phyloP scores from a whole-genome alignment of 2,797 vertebrate species.

The Sebastes matsubarae region DNA sequence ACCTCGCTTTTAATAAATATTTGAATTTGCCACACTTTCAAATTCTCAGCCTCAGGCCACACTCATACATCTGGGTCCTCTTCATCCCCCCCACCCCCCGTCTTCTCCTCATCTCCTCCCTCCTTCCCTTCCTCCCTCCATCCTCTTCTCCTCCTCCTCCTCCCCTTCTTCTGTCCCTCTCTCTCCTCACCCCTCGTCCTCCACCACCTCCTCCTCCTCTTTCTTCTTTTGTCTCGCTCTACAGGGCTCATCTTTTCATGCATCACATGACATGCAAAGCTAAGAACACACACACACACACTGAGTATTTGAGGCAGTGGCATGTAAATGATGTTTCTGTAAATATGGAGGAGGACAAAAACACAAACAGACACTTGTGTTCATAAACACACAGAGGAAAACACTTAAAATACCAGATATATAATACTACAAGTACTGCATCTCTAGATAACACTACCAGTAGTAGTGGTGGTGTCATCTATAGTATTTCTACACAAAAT shows the following conservation, averaged over 20 bases:
- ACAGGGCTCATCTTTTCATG: slow-evolving; percentile 70
- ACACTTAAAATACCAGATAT: not conserved
- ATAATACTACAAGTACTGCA: not conserved
- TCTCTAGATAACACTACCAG: not conserved
- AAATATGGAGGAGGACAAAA: slow-evolving; percentile 16
- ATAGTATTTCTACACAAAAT: not conserved
- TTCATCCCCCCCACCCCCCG: not conserved
- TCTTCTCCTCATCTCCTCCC: not conserved
- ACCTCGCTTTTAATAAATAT: slow-evolving; percentile 87
- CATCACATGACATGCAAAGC: slow-evolving; percentile 74
- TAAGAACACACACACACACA: slow-evolving; percentile 28
- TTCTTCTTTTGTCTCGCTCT: slow-evolving; percentile 60
- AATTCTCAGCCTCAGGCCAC: slow-evolving; percentile 78
- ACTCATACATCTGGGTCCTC: slow-evolving; percentile 78
- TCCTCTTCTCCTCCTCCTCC: not conserved
- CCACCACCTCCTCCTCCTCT: not conserved
- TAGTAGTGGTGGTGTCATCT: not conserved
- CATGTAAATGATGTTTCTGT: slow-evolving; percentile 40
- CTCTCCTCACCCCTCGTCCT: not conserved
- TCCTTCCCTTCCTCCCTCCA: not conserved
- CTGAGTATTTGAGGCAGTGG: slow-evolving; percentile 30
- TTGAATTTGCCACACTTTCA: slow-evolving; percentile 85
- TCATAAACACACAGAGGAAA: slow-evolving; percentile 64
- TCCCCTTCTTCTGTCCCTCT: slow-evolving; percentile 32
- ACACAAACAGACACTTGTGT: slow-evolving; percentile 27